These are phyloP conservation scores for Cyanoderma ruficeps DNA, from an alignment of 2,113 vertebrate species.

Conservation along the genomic window DNA sequence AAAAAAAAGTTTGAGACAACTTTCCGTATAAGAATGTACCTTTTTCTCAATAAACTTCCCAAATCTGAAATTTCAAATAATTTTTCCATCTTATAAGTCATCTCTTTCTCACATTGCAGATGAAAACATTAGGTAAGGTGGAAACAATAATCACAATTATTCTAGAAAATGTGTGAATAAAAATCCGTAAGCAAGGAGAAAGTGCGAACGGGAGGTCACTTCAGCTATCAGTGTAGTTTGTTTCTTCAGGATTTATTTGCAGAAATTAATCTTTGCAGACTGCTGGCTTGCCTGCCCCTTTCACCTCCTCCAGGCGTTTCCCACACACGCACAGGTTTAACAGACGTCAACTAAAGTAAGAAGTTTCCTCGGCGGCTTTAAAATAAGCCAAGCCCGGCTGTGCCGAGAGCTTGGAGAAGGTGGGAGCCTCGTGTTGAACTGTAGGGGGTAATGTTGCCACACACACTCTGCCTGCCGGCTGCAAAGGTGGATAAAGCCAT, in stretches of 20 bases:
- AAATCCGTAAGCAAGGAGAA: background rate
- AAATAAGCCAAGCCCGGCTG: background rate
- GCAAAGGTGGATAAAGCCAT: conserved; percentile 16
- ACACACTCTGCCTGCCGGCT: background rate
- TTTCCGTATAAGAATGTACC: background rate
- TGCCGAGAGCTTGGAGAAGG: background rate
- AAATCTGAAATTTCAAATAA: background rate
- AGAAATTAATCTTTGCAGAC: background rate
- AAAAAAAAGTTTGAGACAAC: background rate
- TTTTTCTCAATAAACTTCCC: background rate
- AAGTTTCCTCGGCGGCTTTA: background rate
- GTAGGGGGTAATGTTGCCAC: conserved; percentile 71
- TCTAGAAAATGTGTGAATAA: background rate
- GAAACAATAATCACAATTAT: background rate
- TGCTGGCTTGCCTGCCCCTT: background rate
- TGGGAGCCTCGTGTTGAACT: conserved; percentile 19
- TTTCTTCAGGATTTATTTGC: background rate
- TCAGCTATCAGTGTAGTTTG: fast-evolving
- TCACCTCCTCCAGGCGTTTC: background rate
- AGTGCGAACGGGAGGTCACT: background rate
- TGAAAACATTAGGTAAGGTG: background rate
- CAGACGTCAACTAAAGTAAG: background rate
- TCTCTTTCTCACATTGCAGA: background rate
- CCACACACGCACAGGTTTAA: background rate
- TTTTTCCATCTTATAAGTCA: background rate